phyloP scores from a whole-genome alignment of 2,797 vertebrate species.

The Lepilemur ruficaudatus region DNA sequence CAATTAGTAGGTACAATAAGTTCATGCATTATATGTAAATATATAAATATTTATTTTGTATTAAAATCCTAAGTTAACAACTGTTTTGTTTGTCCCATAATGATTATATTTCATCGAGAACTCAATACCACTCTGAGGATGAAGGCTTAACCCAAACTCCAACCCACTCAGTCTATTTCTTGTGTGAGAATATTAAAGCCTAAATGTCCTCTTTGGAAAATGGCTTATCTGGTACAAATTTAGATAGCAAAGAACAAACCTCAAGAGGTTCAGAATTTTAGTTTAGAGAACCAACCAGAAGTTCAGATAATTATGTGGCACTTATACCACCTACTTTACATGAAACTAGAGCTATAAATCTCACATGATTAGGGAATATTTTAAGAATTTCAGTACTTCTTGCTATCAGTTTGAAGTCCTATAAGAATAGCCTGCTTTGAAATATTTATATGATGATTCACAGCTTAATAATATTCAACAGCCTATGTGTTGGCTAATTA shows the following conservation, averaged over 20 bases:
- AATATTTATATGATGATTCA: not conserved
- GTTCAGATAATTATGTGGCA: not conserved
- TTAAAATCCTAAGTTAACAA: not conserved
- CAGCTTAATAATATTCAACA: not conserved
- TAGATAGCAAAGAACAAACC: not conserved
- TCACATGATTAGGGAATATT: not conserved
- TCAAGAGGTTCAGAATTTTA: not conserved
- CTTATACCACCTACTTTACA: not conserved
- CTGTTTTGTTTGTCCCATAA: not conserved
- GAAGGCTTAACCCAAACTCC: not conserved
- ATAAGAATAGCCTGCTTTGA: not conserved
- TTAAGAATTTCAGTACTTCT: slow-evolving; percentile 4
- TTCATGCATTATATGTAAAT: not conserved
- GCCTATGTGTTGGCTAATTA: not conserved
- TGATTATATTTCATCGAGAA: not conserved
- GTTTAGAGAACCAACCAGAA: slow-evolving; percentile 31
- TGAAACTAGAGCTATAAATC: slow-evolving; percentile 23
- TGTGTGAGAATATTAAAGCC: not conserved
- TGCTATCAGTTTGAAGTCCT: not conserved
- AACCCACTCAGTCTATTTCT: not conserved
- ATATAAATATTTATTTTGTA: not conserved
- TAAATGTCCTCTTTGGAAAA: not conserved
- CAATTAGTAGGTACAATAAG: not conserved
- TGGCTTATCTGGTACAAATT: not conserved
- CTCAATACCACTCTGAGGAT: not conserved